Evolutionary conservation across 1,140 invertebrate species (phyloP).

Genomic region (Drosophila kanapiae): DNA sequence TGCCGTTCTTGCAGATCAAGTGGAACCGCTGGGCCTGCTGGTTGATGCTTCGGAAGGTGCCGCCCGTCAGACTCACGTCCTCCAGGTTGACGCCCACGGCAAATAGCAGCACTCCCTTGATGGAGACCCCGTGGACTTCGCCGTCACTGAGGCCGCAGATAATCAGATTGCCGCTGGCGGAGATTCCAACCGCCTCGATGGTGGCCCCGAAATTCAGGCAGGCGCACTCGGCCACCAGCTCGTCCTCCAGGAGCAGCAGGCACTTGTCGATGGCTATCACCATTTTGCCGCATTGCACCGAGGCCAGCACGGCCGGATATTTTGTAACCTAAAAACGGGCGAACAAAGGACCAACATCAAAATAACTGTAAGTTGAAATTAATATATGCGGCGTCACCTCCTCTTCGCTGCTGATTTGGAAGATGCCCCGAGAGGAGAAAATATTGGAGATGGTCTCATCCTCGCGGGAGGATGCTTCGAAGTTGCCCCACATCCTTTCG

Average conservation of each 20-base stretch:
- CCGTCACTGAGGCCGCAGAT: slow-evolving; percentile 78
- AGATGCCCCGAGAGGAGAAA: slow-evolving; percentile 78
- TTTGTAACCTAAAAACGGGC: slow-evolving; percentile 50
- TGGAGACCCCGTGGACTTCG: slow-evolving; percentile 77
- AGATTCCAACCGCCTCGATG: slow-evolving; percentile 75
- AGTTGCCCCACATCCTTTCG: slow-evolving; percentile 77
- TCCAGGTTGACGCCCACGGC: slow-evolving; percentile 68
- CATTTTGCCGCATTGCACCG: slow-evolving; percentile 75
- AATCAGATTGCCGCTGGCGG: slow-evolving; percentile 73
- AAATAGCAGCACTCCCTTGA: slow-evolving; percentile 75
- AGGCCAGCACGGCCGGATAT: slow-evolving; percentile 64
- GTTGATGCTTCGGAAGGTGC: slow-evolving; percentile 69
- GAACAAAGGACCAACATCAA: neutral
- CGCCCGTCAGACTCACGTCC: slow-evolving; percentile 55
- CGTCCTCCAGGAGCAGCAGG: slow-evolving; percentile 78
- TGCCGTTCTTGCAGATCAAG: slow-evolving; percentile 75
- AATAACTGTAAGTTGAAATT: neutral
- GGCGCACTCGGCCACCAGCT: slow-evolving; percentile 74
- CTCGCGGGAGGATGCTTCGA: slow-evolving; percentile 70
- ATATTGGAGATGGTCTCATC: slow-evolving; percentile 82
- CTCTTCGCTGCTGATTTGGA: slow-evolving; percentile 75
- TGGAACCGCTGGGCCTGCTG: slow-evolving; percentile 63
- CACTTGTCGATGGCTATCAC: slow-evolving; percentile 78
- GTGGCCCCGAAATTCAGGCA: slow-evolving; percentile 64
- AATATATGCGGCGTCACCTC: slow-evolving; percentile 32